Evolutionary conservation across 2,888 invertebrate species (phyloP), one percentile per base, ranked within the genome.

Genomic region (Acrocera orbiculus): DNA sequence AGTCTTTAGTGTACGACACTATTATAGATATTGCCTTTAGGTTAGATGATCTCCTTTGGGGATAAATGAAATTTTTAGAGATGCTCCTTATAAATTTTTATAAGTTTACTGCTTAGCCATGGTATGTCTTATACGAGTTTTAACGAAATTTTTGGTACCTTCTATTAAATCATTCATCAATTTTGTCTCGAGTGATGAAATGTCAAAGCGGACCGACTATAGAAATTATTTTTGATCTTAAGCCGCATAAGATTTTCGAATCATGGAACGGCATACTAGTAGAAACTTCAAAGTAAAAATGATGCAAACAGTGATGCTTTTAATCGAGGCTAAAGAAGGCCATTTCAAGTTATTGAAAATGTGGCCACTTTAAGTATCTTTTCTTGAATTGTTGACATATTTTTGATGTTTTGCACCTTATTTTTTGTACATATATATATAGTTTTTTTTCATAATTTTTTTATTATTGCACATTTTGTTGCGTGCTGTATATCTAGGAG

Each of bases 131-230:
- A 29, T 17, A 19, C 19, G 27, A 15, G 19, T 33, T 36, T 34
- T 34, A 36, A 39, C 36, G 39, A 39, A 39, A 36, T 36, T 39
- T 39, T 39, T 33, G 36, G 39, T 34, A 34, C 32, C 39, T 39
- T 40, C 40, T 40, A 40, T 40, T 40, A 40, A 40, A 40, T 40
- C 40, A 40, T 40, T 40, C 37, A 40, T 40, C 40, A 40, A 40
- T 40, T 40, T 40, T 36, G 40, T 37, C 40, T 30, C 37, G 37
- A 40, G 40, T 40, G 40, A 40, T 40, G 40, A 40, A 40, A 40
- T 40, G 37, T 40, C 40, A 40, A 40, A 40, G 40, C 32, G 30
- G 11, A 22, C 40, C 40, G 40, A 37, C 40, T 13, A 34, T 35
- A 35, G 40, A 40, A 35, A 37, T 40, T 37, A 37, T 40, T 40